Percentiles rank a stretch among this genome's conserved stretches.
These are phyloP conservation scores for Tapera naevia DNA, from an alignment of 2,797 vertebrate species.

Conservation along the genomic window DNA sequence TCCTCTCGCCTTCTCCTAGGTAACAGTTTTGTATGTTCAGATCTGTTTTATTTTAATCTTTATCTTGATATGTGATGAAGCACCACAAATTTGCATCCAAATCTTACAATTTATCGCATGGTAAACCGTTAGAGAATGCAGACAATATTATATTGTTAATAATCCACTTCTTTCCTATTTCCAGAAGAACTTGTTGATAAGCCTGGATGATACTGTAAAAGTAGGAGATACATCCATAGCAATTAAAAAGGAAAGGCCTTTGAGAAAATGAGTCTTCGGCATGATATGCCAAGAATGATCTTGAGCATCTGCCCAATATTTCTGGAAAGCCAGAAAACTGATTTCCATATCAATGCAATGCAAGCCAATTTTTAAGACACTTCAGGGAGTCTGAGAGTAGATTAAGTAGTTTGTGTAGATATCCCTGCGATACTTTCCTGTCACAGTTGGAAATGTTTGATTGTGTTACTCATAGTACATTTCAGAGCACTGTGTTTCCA, in stretches of 20 bases:
- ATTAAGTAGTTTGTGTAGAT: neutral
- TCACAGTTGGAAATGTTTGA: neutral
- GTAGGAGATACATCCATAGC: neutral
- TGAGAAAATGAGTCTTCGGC: neutral
- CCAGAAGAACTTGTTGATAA: neutral
- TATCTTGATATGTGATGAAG: neutral
- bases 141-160: neutral
- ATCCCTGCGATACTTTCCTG: neutral
- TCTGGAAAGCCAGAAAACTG: neutral
- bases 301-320: neutral
- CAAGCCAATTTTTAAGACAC: neutral
- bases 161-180: neutral
- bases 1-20: neutral
- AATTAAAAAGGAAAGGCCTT: neutral
- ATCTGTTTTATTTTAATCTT: constrained; percentile 1
- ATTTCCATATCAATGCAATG: neutral
- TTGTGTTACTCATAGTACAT: neutral
- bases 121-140: neutral
- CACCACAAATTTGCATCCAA: neutral
- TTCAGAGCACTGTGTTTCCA: neutral
- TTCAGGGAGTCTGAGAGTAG: neutral
- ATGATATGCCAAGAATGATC: neutral
- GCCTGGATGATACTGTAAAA: neutral
- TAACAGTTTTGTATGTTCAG: neutral
- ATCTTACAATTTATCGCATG: neutral